These are phyloP conservation scores for Crotalus viridis DNA, from an alignment of 2,113 vertebrate genomes.

Conservation along the genomic window DNA sequence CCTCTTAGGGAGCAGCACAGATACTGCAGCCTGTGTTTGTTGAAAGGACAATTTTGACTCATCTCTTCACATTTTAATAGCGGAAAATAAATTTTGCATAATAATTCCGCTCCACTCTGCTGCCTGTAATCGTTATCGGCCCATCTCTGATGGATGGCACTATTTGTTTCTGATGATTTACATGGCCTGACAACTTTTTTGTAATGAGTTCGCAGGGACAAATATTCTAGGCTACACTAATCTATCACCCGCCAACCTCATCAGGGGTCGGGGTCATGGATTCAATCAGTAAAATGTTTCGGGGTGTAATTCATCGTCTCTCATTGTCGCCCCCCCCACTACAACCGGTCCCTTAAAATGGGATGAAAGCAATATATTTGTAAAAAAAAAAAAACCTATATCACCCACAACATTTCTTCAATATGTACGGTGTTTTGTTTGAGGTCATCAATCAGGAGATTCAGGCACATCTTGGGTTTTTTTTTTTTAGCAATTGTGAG, in stretches of 20 bases:
- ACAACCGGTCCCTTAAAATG: slow-evolving; percentile 59
- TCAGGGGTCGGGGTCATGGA: slow-evolving; percentile 61
- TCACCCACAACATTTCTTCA: slow-evolving; percentile 47
- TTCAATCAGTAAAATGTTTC: slow-evolving; percentile 73
- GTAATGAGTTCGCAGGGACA: slow-evolving; percentile 69
- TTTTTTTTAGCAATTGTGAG: slow-evolving; percentile 48
- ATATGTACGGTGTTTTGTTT: slow-evolving; percentile 44
- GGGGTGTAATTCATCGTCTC: slow-evolving; percentile 64
- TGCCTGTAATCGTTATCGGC: slow-evolving; percentile 66
- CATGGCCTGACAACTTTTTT: slow-evolving; percentile 68
- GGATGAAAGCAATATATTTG: slow-evolving; percentile 54
- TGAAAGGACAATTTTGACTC: slow-evolving; percentile 67
- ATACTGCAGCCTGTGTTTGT: slow-evolving; percentile 54
- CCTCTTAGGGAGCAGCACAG: slow-evolving; percentile 24
- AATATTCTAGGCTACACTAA: slow-evolving; percentile 52
- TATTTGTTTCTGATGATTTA: slow-evolving; percentile 76
- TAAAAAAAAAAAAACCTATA: not conserved
- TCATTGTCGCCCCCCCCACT: not conserved
- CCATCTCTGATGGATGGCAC: slow-evolving; percentile 63
- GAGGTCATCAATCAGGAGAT: slow-evolving; percentile 59
- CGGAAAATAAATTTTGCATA: slow-evolving; percentile 68
- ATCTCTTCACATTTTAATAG: slow-evolving; percentile 68
- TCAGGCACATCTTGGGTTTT: not conserved
- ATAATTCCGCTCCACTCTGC: slow-evolving; percentile 63
- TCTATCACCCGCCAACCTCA: slow-evolving; percentile 71